Conservation (phyloP, 2,113 vertebrate genomes). For the Spizaetus ornatus region DNA sequence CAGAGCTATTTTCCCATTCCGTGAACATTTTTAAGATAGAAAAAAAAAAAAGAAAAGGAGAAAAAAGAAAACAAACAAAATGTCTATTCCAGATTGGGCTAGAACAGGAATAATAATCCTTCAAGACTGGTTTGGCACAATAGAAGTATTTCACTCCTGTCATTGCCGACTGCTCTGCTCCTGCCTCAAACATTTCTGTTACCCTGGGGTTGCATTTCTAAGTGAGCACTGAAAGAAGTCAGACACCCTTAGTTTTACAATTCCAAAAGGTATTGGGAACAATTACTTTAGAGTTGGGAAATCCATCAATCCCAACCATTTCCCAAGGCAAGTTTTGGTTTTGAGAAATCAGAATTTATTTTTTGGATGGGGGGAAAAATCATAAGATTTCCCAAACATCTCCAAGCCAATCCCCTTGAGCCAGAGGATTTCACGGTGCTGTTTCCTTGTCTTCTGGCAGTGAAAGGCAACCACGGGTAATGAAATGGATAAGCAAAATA, state of each 20-base stretch:
- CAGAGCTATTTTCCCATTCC: not conserved
- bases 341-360: not conserved
- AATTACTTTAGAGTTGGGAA: conserved; percentile 24
- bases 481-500: conserved; percentile 14
- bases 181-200: conserved; percentile 23
- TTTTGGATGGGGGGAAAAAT: not conserved
- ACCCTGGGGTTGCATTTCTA: conserved; percentile 17
- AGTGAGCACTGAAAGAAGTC: conserved; percentile 43
- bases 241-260: conserved; percentile 19
- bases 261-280: conserved; percentile 17
- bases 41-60: not conserved
- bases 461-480: not conserved
- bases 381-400: not conserved
- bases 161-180: not conserved
- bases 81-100: not conserved
- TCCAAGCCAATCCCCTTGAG: not conserved
- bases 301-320: not conserved
- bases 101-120: conserved; percentile 36
- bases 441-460: not conserved
- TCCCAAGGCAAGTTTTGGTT: not conserved
- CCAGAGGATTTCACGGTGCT: not conserved
- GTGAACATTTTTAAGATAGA: not conserved
- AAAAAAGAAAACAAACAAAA: not conserved
- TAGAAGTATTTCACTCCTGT: conserved; percentile 17
- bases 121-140: conserved; percentile 20